These are phyloP conservation scores for Periophthalmus modestus DNA, from an alignment of 2,113 vertebrate species.

Conservation along the genomic window DNA sequence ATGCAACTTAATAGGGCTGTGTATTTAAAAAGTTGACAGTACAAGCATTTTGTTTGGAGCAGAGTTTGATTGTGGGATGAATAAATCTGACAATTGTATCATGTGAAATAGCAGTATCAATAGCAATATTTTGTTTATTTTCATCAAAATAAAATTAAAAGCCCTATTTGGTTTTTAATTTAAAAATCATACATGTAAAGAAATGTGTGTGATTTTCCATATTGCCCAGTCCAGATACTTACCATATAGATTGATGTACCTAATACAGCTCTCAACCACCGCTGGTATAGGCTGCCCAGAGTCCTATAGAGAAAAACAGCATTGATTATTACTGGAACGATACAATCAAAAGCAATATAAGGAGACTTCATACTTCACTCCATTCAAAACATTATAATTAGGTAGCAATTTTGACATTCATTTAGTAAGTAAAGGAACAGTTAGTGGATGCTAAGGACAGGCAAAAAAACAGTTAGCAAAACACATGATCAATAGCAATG, in stretches of 20 bases:
- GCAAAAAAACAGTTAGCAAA: constrained; percentile 18
- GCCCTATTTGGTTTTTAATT: no score
- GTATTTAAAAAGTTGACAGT: no score
- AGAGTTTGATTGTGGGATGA: no score
- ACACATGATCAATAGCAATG: constrained; percentile 13
- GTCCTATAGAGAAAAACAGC: constrained; percentile 75
- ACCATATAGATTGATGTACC: constrained; percentile 98
- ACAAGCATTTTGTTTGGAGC: no score
- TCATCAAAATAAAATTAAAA: not conserved
- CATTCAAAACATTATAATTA: not conserved
- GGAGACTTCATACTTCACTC: not conserved
- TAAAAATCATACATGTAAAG: not conserved
- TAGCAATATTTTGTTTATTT: not conserved
- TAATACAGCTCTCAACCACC: constrained; percentile 96
- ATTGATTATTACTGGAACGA: constrained; percentile 8
- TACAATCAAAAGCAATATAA: not conserved
- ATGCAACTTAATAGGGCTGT: no score
- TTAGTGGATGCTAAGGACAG: constrained; percentile 16
- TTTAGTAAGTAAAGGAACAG: not conserved
- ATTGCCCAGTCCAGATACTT: constrained; percentile 42
- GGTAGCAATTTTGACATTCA: not conserved
- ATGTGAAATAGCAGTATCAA: no score
- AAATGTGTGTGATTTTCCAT: not conserved
- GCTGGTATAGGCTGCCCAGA: constrained; percentile 93
- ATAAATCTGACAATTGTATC: no score